Conservation (phyloP, 2,888 invertebrate genomes). For the Parnassius glacialis region DNA sequence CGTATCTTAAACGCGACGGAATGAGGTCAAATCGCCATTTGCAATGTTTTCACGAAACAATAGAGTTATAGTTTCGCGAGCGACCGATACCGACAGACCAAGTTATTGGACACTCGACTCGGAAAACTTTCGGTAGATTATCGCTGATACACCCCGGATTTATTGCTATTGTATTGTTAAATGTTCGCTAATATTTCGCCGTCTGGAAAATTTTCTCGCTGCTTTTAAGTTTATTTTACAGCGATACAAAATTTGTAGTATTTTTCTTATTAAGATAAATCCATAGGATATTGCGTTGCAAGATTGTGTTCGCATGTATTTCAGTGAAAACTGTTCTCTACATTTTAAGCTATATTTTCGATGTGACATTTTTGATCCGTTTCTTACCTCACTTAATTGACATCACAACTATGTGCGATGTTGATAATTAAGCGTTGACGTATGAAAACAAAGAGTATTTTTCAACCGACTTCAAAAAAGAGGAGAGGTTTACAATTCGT, state of each 20-base stretch:
- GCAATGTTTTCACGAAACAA: constrained; percentile 51
- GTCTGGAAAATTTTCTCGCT: constrained; percentile 28
- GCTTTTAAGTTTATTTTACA: constrained; percentile 21
- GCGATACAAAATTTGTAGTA: background rate
- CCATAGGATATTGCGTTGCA: constrained; percentile 3
- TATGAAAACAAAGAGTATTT: too few species aligned
- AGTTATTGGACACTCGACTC: constrained; percentile 53
- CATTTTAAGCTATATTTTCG: too few species aligned
- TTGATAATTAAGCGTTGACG: too few species aligned
- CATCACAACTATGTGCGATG: too few species aligned
- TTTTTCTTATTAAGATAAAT: constrained; percentile 17
- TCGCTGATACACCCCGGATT: constrained; percentile 56
- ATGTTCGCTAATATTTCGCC: constrained; percentile 43
- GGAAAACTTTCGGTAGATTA: constrained; percentile 54
- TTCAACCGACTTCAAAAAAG: too few species aligned
- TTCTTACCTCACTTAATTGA: too few species aligned
- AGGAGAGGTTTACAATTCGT: too few species aligned
- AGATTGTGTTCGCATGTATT: background rate
- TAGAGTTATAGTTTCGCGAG: constrained; percentile 33
- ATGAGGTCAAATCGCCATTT: constrained; percentile 44
- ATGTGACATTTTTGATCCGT: too few species aligned
- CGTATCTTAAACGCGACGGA: constrained; percentile 25
- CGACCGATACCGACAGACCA: constrained; percentile 33
- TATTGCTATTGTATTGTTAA: constrained; percentile 54
- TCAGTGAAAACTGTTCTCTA: too few species aligned